Evolutionary conservation across 2,797 vertebrate species (phyloP).

Genomic region (Mycteria americana): DNA sequence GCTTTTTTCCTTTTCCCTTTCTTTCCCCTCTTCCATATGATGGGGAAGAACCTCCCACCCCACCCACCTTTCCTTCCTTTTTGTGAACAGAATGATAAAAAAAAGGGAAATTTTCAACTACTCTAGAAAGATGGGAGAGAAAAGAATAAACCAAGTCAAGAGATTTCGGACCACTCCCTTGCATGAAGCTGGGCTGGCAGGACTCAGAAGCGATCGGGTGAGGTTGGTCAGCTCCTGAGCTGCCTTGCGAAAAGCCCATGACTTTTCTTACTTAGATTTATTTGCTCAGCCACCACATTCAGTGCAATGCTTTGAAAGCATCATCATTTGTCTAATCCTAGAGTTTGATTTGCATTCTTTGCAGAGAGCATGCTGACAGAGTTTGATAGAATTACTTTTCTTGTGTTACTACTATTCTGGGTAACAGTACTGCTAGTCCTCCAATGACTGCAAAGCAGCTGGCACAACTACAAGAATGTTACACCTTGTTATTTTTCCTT

Average conservation of each 20-base stretch:
- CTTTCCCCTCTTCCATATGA: neutral
- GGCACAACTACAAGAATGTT: neutral
- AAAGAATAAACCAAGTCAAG: neutral
- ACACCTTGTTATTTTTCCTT: neutral
- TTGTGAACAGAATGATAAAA: neutral
- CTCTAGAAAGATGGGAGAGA: neutral
- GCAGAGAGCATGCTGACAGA: neutral
- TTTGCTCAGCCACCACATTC: neutral
- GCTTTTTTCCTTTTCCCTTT: neutral
- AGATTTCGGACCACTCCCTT: neutral
- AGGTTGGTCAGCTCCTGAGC: neutral
- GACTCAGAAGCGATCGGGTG: rapidly evolving
- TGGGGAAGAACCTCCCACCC: neutral
- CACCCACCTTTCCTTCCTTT: neutral
- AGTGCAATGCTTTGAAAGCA: neutral
- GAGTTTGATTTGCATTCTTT: neutral
- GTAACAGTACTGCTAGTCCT: neutral
- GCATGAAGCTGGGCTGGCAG: neutral
- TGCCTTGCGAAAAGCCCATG: neutral
- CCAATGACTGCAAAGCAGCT: neutral
- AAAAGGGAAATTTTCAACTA: neutral
- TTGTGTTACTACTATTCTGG: neutral
- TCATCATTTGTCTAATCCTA: neutral
- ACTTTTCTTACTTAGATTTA: neutral
- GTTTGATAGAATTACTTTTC: neutral